These are phyloP conservation scores for Acanthosepion lycidas DNA, from an alignment of 2,888 invertebrate genomes.

Conservation along the genomic window DNA sequence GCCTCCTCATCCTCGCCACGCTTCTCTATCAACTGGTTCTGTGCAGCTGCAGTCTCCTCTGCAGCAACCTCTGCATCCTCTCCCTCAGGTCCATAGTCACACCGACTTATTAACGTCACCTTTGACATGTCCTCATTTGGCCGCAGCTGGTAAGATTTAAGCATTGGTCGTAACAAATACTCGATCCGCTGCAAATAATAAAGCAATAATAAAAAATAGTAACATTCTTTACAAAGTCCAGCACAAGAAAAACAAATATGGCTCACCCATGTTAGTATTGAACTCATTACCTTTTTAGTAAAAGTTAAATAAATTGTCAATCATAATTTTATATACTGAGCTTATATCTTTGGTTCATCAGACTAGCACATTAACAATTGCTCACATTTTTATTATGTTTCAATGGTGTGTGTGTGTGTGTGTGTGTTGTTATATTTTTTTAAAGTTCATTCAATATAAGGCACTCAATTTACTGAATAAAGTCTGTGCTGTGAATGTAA, in stretches of 20 bases:
- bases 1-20: background rate
- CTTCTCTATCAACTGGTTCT: slow-evolving; percentile 42
- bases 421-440: no score
- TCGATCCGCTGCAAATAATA: slow-evolving; percentile 34
- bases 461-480: no score
- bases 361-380: no score
- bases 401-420: no score
- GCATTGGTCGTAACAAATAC: slow-evolving; percentile 46
- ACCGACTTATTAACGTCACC: slow-evolving; percentile 41
- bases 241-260: background rate
- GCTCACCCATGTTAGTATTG: no score
- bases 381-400: no score
- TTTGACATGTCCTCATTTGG: slow-evolving; percentile 42
- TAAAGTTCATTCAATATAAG: no score
- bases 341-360: no score
- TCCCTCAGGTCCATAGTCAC: slow-evolving; percentile 18
- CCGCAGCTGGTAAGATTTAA: slow-evolving; percentile 43
- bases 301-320: no score
- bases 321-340: no score
- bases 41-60: background rate
- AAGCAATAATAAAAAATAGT: background rate
- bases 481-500: no score
- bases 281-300: no score
- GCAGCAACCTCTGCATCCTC: slow-evolving; percentile 25
- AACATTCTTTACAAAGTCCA: background rate